Conservation (phyloP, 2,113 vertebrate species). For the Cheilinus undulatus region DNA sequence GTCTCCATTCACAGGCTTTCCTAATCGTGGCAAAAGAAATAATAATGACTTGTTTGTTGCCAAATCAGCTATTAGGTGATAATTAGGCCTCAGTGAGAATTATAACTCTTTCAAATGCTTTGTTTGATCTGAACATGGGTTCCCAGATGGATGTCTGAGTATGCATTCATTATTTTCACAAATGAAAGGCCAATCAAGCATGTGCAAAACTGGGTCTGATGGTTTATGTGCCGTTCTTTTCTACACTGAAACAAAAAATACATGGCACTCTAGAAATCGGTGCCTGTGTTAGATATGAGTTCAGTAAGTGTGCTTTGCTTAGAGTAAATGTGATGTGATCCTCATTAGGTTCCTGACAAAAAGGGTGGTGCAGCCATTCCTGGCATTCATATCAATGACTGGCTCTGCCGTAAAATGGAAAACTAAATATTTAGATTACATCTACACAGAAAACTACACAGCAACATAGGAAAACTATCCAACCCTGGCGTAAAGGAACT, state of each 20-base stretch:
- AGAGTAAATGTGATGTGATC: constrained; percentile 21
- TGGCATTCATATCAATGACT: constrained; percentile 81
- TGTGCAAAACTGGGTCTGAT: constrained; percentile 27
- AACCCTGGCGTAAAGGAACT: constrained; percentile 82
- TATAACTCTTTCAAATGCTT: constrained; percentile 84
- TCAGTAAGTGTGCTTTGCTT: no score
- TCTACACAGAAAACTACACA: constrained; percentile 78
- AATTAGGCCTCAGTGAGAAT: constrained; percentile 89
- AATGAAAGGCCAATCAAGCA: constrained; percentile 75
- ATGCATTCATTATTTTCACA: constrained; percentile 89
- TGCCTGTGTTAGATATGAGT: constrained; percentile 12
- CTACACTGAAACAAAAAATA: constrained; percentile 4
- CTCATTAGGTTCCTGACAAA: constrained; percentile 28
- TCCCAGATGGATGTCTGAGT: constrained; percentile 86
- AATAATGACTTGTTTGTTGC: constrained; percentile 91
- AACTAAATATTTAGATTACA: constrained; percentile 84
- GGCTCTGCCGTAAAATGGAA: constrained; percentile 84
- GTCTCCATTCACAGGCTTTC: constrained; percentile 62
- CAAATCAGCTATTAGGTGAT: constrained; percentile 92
- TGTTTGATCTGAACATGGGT: constrained; percentile 90
- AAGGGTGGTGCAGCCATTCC: constrained; percentile 56
- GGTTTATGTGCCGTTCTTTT: constrained; percentile 20
- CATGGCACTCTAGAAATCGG: constrained; percentile 16
- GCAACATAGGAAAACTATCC: constrained; percentile 89
- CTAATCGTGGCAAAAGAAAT: constrained; percentile 85